phyloP scores from a whole-genome alignment of 2,797 vertebrate genomes.

The Simalia tracyae region DNA sequence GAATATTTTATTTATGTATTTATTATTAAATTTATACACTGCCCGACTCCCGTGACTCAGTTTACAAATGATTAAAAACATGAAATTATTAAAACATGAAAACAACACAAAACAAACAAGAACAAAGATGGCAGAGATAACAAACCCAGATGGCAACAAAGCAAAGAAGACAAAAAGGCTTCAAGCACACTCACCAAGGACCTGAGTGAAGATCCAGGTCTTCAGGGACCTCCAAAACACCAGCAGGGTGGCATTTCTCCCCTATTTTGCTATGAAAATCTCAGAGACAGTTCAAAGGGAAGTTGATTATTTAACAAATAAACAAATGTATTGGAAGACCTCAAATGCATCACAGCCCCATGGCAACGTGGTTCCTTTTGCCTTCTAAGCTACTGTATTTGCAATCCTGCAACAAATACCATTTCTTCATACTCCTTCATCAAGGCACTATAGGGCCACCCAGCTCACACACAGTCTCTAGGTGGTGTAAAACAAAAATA shows the following conservation, averaged over 20 bases:
- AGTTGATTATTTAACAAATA: not conserved
- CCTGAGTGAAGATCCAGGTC: too few relatives aligned
- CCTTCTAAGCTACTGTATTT: not conserved
- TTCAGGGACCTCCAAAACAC: too few relatives aligned
- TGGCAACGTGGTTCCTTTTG: not conserved
- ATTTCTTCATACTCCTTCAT: not conserved
- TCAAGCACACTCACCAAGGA: too few relatives aligned
- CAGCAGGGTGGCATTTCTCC: not conserved
- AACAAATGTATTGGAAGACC: not conserved
- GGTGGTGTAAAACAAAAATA: not conserved
- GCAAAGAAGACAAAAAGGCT: not conserved
- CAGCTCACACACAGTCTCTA: not conserved
- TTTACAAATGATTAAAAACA: not conserved
- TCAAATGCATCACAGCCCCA: not conserved
- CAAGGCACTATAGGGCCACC: not conserved
- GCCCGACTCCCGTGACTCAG: not conserved
- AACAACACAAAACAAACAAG: not conserved
- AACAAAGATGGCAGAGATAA: not conserved
- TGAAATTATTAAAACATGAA: not conserved
- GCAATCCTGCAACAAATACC: not conserved
- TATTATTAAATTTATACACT: not conserved
- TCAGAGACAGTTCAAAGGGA: not conserved
- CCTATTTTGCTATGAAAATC: not conserved
- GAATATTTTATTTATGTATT: not conserved
- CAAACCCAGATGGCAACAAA: not conserved